Evolutionary conservation across 2,797 vertebrate genomes (phyloP).

Genomic region (Lateolabrax maculatus): DNA sequence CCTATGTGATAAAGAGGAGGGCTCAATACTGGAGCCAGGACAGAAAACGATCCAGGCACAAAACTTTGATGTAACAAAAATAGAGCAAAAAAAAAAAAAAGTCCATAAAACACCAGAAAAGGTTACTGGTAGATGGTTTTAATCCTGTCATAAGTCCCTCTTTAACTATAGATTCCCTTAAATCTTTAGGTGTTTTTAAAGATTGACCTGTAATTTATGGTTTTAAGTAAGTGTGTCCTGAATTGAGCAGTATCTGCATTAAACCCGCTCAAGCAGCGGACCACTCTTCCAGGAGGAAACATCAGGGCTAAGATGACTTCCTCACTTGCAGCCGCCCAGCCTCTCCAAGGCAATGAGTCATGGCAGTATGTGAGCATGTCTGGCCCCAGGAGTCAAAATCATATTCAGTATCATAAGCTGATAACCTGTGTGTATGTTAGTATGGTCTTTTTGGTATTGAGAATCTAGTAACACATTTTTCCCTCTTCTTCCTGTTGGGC

Average conservation of each 20-base stretch:
- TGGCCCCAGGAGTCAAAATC: slow-evolving; percentile 62
- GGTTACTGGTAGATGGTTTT: not conserved
- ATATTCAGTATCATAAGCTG: slow-evolving; percentile 51
- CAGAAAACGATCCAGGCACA: slow-evolving; percentile 7
- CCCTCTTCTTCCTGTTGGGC: slow-evolving; percentile 74
- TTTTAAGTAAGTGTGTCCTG: slow-evolving; percentile 50
- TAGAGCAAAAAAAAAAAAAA: not conserved
- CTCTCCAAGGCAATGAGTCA: slow-evolving; percentile 68
- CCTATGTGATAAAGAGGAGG: slow-evolving; percentile 1
- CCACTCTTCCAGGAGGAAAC: slow-evolving; percentile 66
- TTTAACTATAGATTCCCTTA: not conserved
- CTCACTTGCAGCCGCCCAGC: slow-evolving; percentile 66
- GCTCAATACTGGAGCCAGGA: slow-evolving; percentile 6
- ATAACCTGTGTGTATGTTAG: slow-evolving; percentile 77
- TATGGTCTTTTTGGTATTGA: slow-evolving; percentile 21
- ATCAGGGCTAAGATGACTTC: slow-evolving; percentile 65
- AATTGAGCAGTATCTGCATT: slow-evolving; percentile 71
- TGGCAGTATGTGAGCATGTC: slow-evolving; percentile 78
- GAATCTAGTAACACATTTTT: slow-evolving; percentile 27
- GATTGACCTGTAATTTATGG: slow-evolving; percentile 41
- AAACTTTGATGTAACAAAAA: slow-evolving; percentile 18
- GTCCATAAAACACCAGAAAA: not conserved
- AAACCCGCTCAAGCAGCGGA: slow-evolving; percentile 81
- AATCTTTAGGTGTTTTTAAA: slow-evolving; percentile 31
- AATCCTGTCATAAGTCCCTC: not conserved